These are phyloP conservation scores for Gobio occitaniae DNA, from an alignment of 2,797 vertebrate species.

Conservation along the genomic window DNA sequence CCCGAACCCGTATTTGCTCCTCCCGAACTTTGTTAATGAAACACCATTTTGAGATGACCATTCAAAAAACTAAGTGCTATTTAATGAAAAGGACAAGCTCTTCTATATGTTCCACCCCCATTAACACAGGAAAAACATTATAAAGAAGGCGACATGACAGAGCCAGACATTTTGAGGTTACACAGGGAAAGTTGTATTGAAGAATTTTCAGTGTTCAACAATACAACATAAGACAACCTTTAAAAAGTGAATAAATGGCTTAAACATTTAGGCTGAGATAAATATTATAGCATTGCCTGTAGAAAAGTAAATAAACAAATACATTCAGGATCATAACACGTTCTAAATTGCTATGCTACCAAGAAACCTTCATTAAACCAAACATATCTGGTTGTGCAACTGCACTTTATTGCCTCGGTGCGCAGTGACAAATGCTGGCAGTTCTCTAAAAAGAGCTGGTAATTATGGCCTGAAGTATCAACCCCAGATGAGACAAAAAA, in stretches of 20 bases:
- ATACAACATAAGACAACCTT: not conserved
- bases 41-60: no score
- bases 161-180: conserved; percentile 36
- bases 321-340: not conserved
- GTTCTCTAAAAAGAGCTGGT: conserved; percentile 30
- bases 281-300: not conserved
- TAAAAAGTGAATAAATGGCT: not conserved
- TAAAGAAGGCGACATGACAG: conserved; percentile 8
- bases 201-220: not conserved
- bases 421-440: conserved; percentile 18
- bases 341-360: not conserved
- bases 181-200: conserved; percentile 12
- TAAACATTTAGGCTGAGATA: not conserved
- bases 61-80: no score
- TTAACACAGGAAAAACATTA: not conserved
- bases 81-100: not conserved
- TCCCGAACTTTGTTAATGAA: no score
- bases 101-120: not conserved
- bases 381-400: not conserved
- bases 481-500: conserved; percentile 17
- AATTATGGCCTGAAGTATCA: conserved; percentile 31
- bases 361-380: not conserved
- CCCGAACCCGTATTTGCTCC: no score
- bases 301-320: conserved; percentile 16
- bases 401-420: not conserved